These are phyloP conservation scores for Pangasius sanitwongsei DNA, from an alignment of 2,797 vertebrate genomes.

Conservation along the genomic window DNA sequence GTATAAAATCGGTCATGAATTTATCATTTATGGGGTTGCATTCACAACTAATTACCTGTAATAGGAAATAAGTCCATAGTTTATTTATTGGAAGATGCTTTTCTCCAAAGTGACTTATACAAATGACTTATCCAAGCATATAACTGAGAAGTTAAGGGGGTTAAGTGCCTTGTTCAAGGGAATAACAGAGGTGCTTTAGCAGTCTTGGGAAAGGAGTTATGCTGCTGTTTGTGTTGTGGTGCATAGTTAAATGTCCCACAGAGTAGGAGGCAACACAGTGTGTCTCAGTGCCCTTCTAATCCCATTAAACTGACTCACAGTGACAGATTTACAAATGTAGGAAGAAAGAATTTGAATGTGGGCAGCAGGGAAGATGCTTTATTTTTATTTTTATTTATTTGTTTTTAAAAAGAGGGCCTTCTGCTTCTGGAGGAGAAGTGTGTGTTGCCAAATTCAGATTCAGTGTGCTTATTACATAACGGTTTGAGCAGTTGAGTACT, in stretches of 20 bases:
- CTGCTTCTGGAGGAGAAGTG: background rate
- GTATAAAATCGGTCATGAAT: background rate
- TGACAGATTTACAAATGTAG: slow-evolving; percentile 13
- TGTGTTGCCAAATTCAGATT: slow-evolving; percentile 21
- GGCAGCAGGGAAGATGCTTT: background rate
- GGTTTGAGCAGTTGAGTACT: background rate
- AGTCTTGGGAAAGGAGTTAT: background rate
- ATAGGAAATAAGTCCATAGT: background rate
- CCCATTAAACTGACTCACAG: background rate
- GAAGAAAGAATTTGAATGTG: background rate
- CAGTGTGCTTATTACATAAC: slow-evolving; percentile 6
- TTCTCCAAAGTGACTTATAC: background rate
- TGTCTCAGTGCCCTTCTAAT: slow-evolving; percentile 8
- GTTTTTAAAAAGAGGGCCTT: background rate
- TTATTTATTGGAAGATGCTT: background rate
- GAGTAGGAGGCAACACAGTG: background rate
- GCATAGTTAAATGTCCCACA: background rate
- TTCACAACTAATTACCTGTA: background rate
- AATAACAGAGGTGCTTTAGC: background rate
- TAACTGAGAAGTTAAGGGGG: background rate
- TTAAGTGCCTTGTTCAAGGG: background rate
- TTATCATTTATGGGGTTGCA: background rate
- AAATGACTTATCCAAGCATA: background rate
- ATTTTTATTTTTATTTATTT: background rate
- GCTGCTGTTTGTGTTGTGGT: slow-evolving; percentile 10